Evolutionary conservation across 2,113 vertebrate species (phyloP).

Genomic region (Litocranius walleri): DNA sequence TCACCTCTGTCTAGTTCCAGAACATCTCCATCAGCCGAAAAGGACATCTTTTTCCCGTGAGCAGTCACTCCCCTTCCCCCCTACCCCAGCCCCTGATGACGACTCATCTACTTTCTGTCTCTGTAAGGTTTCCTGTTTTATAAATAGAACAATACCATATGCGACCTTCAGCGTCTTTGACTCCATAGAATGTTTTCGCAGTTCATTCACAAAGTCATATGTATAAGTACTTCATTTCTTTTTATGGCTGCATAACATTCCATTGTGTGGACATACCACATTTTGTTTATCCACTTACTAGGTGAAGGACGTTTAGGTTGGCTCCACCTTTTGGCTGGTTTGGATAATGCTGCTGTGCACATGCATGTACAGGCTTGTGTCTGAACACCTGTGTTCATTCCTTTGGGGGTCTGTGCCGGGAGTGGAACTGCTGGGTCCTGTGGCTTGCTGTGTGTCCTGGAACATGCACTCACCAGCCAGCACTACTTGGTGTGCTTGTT

Average conservation of each 20-base stretch:
- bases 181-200: neutral
- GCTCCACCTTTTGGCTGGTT: neutral
- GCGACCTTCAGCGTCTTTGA: neutral
- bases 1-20: neutral
- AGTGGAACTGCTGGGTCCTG: neutral
- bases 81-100: neutral
- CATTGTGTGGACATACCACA: neutral
- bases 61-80: neutral
- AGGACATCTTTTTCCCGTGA: neutral
- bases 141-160: neutral
- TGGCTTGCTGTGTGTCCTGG: neutral
- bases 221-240: neutral
- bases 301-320: neutral
- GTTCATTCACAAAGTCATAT: neutral
- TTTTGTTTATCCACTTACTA: neutral
- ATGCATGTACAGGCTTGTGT: accelerated
- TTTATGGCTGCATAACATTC: neutral
- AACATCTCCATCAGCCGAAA: neutral
- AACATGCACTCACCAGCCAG: neutral
- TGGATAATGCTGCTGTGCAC: neutral
- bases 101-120: neutral
- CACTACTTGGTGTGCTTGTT: neutral
- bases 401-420: neutral
- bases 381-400: neutral
- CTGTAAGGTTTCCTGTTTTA: neutral